Evolutionary conservation across 2,113 vertebrate species (phyloP).

Genomic region (Chloropsis cyanopogon): DNA sequence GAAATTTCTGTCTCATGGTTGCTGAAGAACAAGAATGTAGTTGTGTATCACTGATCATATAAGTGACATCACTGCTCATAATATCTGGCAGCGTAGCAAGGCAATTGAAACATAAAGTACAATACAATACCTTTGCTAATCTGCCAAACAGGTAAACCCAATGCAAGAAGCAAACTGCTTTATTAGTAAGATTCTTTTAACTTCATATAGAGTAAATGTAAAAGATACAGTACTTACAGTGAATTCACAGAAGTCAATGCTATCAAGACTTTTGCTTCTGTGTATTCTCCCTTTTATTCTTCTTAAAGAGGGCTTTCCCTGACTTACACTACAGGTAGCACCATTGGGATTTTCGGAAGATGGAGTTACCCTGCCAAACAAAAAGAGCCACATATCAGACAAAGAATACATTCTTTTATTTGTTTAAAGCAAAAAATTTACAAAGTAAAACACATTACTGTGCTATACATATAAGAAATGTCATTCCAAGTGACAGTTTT

Average conservation of each 20-base stretch:
- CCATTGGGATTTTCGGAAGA: slow-evolving; percentile 87
- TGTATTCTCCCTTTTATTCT: slow-evolving; percentile 96
- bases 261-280: slow-evolving; percentile 93
- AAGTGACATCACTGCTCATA: background rate
- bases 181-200: background rate
- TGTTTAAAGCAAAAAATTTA: background rate
- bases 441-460: background rate
- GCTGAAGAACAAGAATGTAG: background rate
- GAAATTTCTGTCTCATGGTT: background rate
- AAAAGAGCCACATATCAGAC: background rate
- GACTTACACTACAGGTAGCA: slow-evolving; percentile 85
- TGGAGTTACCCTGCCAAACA: slow-evolving; percentile 85
- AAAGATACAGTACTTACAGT: slow-evolving; percentile 80
- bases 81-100: background rate
- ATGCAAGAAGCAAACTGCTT: background rate
- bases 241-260: slow-evolving; percentile 92
- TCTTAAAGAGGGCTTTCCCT: slow-evolving; percentile 93
- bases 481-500: background rate
- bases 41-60: background rate
- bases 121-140: background rate
- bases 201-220: background rate
- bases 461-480: background rate
- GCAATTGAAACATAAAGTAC: background rate
- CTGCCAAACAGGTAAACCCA: background rate
- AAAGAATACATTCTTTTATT: background rate